Percentiles rank a stretch among this genome's conserved stretches.
These are phyloP conservation scores for Liolophura sinensis DNA, from an alignment of 1,140 invertebrate species.

Conservation along the genomic window DNA sequence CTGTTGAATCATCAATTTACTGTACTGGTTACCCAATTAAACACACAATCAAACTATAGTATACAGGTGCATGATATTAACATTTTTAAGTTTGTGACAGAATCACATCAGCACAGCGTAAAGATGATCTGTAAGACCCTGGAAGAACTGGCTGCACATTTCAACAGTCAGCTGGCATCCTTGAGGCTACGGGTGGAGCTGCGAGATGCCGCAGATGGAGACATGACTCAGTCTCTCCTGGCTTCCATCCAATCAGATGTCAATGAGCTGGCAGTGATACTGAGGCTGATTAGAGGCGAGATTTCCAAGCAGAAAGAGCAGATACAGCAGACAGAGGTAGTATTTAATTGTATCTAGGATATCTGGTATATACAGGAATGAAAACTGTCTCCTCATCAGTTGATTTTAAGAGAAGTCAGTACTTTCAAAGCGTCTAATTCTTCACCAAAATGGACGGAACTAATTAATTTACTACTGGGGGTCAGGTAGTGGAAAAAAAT, in stretches of 20 bases:
- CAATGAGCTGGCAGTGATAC: slow-evolving; percentile 14
- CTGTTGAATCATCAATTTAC: background rate
- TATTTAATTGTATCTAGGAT: no score
- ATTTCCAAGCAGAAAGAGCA: slow-evolving; percentile 16
- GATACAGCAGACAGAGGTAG: slow-evolving; percentile 14
- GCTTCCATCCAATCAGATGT: slow-evolving; percentile 16
- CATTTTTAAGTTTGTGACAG: background rate
- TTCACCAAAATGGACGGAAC: no score
- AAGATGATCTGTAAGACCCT: slow-evolving; percentile 6
- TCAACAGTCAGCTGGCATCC: slow-evolving; percentile 8
- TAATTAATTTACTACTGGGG: no score
- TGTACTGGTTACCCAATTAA: background rate
- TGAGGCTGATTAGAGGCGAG: slow-evolving; percentile 14
- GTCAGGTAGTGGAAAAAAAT: no score
- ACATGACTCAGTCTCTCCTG: slow-evolving; percentile 6
- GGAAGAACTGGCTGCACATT: slow-evolving; percentile 9
- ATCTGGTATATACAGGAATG: no score
- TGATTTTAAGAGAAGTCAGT: no score
- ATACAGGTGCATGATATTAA: background rate
- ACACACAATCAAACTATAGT: background rate
- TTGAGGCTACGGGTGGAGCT: slow-evolving; percentile 6
- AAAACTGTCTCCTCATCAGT: no score
- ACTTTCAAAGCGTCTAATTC: no score
- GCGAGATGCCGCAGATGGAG: slow-evolving; percentile 8
- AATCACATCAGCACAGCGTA: background rate